Evolutionary conservation across 2,888 invertebrate species (phyloP), one percentile per base, ranked within the genome.

Genomic region (Chrysotoxum bicinctum): DNA sequence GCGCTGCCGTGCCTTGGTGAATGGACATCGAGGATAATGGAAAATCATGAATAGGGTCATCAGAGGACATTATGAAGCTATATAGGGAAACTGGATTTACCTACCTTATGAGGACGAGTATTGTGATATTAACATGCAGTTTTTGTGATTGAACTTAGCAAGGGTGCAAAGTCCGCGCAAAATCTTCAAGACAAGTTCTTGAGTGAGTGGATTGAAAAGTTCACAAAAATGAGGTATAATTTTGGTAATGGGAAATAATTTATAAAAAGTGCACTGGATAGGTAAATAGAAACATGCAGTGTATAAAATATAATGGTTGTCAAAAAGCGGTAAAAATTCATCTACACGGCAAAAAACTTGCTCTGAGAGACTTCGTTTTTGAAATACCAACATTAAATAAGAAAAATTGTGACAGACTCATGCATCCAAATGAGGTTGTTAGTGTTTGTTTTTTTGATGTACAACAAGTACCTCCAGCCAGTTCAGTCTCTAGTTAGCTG

Each of bases 141-240:
- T 76, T 37, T 37, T 50, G 68, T 37, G 54, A 43, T 70, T 54
- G 3, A 37, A 37, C 50, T 69, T 45, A 19, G 48, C 66, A 81
- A 64, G 85, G 81, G 85, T 76, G 76, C 56, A 85, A 85, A 85
- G 85, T 69, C 85, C 85, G 85, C 85, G 81, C 85, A 85, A 85
- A 85, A 76, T 85, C 21, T n/a, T 21, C 37, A 58, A 62, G 85
- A 85, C 85, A 85, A 81, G 85, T 85, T 81, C 72, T 81, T 62
- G n/a, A 62, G 45, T 52, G 35, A 62, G 30, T 70, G 26, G 56
- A 80, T 52, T 66, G 48, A 60, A n/a, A 56, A 35, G 35, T 75
- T 40, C n/a, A 19, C 8, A 23, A 66, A 14, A 45, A 48, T 23
- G 10, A 14, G 19, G 26, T 50, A n/a, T 32, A 6, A 60, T 80